Evolutionary conservation across 2,888 invertebrate genomes (phyloP).

Genomic region (Ferrisia virgata): DNA sequence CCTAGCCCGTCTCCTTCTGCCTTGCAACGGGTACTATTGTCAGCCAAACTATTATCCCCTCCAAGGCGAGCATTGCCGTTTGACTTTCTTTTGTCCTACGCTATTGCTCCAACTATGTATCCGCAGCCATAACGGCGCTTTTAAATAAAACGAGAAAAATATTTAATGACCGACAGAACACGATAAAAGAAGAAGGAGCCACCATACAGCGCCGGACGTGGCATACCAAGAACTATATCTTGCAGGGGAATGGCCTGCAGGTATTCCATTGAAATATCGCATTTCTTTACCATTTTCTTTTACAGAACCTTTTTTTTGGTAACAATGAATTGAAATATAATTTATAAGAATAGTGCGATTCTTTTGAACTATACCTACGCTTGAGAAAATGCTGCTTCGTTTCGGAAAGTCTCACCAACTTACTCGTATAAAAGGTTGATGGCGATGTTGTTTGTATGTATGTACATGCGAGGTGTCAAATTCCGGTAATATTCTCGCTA

Average conservation of each 20-base stretch:
- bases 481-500: background rate
- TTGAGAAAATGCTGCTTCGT: background rate
- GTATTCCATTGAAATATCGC: constrained; percentile 26
- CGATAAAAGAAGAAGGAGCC: constrained; percentile 38
- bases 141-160: constrained; percentile 40
- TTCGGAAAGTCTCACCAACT: background rate
- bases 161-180: constrained; percentile 41
- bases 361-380: background rate
- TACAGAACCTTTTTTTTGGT: background rate
- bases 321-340: constrained; percentile 12
- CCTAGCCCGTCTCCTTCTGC: constrained; percentile 47
- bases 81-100: constrained; percentile 49
- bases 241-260: constrained; percentile 41
- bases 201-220: constrained; percentile 43
- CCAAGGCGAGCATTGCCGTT: constrained; percentile 46
- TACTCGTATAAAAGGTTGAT: background rate
- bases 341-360: background rate
- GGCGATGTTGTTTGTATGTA: background rate
- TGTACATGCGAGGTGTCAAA: background rate
- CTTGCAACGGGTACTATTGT: constrained; percentile 38
- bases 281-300: constrained; percentile 2
- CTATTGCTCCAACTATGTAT: constrained; percentile 41
- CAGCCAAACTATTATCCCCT: constrained; percentile 44
- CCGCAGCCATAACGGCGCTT: constrained; percentile 43
- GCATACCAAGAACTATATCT: constrained; percentile 35